Evolutionary conservation across 2,113 vertebrate genomes (phyloP).

Genomic region (Siniperca chuatsi): DNA sequence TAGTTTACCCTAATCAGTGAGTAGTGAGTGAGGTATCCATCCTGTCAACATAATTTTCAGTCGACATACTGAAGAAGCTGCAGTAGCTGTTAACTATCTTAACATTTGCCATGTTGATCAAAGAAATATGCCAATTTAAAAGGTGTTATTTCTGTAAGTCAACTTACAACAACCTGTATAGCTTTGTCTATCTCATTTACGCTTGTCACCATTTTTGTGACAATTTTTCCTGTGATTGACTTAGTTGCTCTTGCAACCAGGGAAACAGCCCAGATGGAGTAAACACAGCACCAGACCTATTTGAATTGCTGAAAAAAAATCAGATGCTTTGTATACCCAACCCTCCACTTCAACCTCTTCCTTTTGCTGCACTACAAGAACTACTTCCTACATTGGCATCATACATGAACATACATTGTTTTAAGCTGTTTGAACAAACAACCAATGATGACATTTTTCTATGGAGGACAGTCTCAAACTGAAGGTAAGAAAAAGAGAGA

Average conservation of each 20-base stretch:
- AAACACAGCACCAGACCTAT: no score
- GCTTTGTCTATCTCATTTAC: not conserved
- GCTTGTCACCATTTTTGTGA: not conserved
- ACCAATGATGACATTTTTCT: not conserved
- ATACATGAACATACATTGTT: not conserved
- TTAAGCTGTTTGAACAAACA: not conserved
- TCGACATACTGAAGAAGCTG: not conserved
- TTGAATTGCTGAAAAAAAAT: not conserved
- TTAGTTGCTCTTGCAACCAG: not conserved
- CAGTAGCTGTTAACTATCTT: not conserved
- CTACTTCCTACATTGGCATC: not conserved
- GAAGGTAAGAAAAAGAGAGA: conserved; percentile 65
- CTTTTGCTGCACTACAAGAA: not conserved
- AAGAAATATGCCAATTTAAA: no score
- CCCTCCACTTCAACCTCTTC: not conserved
- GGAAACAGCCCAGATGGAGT: not conserved
- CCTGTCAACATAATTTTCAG: no score
- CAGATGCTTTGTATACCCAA: not conserved
- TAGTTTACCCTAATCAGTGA: no score
- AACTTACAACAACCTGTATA: no score
- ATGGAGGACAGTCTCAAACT: not conserved
- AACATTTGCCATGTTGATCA: no score
- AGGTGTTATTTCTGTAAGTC: not conserved
- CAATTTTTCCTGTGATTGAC: not conserved
- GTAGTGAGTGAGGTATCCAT: no score